A percentile compares a stretch with the other conserved stretches of the same genome.
These are phyloP conservation scores for Otolemur crassicaudatus DNA, from an alignment of 2,797 vertebrate genomes.

Conservation along the genomic window DNA sequence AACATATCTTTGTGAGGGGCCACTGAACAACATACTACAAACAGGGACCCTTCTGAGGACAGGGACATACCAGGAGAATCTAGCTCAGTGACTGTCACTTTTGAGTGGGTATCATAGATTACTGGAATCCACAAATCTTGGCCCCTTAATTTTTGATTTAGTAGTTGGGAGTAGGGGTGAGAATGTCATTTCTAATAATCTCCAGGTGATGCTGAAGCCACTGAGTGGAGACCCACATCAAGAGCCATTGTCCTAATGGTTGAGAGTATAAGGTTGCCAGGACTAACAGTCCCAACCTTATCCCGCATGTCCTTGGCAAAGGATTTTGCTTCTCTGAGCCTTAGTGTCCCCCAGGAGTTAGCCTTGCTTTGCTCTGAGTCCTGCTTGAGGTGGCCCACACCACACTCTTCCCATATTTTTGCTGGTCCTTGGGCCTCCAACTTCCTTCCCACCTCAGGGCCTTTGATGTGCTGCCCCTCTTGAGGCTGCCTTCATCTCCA, in stretches of 20 bases:
- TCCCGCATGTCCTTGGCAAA: background rate
- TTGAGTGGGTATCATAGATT: background rate
- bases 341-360: background rate
- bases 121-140: background rate
- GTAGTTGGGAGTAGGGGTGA: rapidly evolving
- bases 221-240: background rate
- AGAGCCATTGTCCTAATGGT: background rate
- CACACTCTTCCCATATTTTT: background rate
- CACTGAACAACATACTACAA: background rate
- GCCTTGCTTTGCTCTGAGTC: background rate
- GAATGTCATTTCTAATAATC: background rate
- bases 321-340: background rate
- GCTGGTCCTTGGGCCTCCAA: background rate
- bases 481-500: background rate
- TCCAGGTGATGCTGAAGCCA: background rate
- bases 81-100: background rate
- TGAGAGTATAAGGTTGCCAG: background rate
- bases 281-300: background rate
- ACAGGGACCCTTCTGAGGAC: background rate
- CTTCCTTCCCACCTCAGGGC: background rate
- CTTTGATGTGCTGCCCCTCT: background rate
- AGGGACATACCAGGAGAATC: background rate
- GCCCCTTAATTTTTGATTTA: background rate
- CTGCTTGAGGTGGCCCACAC: background rate
- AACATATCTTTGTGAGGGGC: background rate